Percentiles rank a stretch among this genome's conserved stretches.
Conservation (phyloP, 2,113 vertebrate genomes). For the Rhombomys opimus region DNA sequence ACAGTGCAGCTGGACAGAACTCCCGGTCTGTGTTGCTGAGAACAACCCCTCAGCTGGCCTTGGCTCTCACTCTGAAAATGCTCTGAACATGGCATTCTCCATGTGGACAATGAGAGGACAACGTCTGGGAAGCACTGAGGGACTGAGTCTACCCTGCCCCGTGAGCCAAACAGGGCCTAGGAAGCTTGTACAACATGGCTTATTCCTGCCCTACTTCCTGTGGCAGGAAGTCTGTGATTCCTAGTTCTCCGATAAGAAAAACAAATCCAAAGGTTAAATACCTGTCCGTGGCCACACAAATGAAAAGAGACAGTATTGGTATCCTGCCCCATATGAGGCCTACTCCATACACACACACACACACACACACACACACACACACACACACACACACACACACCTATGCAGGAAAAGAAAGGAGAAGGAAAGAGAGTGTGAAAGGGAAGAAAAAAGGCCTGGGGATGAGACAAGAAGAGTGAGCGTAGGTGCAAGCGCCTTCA, state of each 20-base stretch:
- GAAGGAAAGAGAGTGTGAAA: not conserved
- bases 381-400: not conserved
- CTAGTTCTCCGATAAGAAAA: slow-evolving; percentile 51
- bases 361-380: not conserved
- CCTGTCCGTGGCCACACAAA: not conserved
- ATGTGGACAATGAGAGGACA: not conserved
- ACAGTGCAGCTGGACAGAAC: rapidly evolving
- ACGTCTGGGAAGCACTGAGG: not conserved
- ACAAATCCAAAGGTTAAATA: slow-evolving; percentile 27
- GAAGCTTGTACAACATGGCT: not conserved
- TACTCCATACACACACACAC: not conserved
- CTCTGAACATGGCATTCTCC: not conserved
- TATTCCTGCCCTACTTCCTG: not conserved
- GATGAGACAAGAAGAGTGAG: not conserved
- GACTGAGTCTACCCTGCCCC: not conserved
- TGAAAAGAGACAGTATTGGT: not conserved
- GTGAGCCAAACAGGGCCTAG: not conserved
- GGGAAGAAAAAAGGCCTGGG: not conserved
- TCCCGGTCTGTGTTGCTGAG: not conserved
- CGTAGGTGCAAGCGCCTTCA: no score
- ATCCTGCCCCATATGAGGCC: not conserved
- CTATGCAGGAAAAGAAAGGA: not conserved
- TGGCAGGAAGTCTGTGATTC: not conserved
- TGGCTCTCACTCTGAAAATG: not conserved
- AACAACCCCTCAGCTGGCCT: not conserved